Percentiles rank a stretch among this genome's conserved stretches.
These are phyloP conservation scores for Lampropteryx suffumata DNA, from an alignment of 2,888 invertebrate species.

Conservation along the genomic window DNA sequence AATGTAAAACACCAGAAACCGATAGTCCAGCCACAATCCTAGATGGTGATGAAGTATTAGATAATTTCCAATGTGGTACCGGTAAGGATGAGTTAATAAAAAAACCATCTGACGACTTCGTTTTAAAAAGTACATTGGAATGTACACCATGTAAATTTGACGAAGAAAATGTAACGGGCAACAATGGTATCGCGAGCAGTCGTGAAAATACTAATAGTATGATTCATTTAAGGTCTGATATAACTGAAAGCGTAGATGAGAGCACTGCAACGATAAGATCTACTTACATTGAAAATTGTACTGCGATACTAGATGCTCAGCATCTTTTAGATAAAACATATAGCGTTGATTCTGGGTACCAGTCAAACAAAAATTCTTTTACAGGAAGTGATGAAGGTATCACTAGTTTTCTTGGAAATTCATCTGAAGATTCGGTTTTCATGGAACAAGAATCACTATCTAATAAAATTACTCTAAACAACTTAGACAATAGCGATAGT, in stretches of 20 bases:
- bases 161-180: neutral
- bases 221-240: neutral
- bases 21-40: neutral
- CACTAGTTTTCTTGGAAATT: constrained; percentile 4
- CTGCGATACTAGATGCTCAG: neutral
- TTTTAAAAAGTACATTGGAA: neutral
- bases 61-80: neutral
- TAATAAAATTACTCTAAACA: neutral
- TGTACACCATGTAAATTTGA: neutral
- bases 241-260: neutral
- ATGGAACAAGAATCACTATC: neutral
- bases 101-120: neutral
- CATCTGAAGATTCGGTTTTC: constrained; percentile 15
- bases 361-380: constrained; percentile 9
- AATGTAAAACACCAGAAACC: neutral
- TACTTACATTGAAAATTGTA: neutral
- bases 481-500: neutral
- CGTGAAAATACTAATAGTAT: neutral
- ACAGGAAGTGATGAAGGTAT: constrained; percentile 6
- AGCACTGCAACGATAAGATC: neutral
- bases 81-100: neutral
- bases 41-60: neutral
- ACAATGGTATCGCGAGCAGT: neutral
- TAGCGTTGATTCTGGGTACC: constrained; percentile 15
- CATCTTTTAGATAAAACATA: neutral